Conservation (phyloP, 2,113 vertebrate genomes). For the Azemiops feae region DNA sequence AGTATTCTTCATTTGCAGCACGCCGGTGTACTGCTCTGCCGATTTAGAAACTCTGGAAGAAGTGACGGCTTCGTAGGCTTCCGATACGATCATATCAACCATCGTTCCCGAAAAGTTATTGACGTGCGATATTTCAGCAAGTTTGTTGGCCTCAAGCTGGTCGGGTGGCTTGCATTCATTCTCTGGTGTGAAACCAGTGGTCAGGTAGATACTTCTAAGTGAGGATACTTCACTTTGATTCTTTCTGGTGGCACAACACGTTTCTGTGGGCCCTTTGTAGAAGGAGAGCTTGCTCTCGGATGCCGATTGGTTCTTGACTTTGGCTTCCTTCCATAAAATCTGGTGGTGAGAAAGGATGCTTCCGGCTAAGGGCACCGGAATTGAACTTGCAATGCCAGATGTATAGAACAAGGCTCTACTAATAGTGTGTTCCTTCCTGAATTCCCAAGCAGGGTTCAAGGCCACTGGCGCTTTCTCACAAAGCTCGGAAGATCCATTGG, state of each 20-base stretch:
- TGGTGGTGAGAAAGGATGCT: conserved; percentile 78
- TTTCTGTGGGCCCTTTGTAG: conserved; percentile 45
- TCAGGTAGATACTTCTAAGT: conserved; percentile 68
- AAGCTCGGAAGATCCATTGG: conserved; percentile 69
- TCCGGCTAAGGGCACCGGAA: conserved; percentile 89
- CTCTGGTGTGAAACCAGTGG: conserved; percentile 49
- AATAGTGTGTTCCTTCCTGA: conserved; percentile 78
- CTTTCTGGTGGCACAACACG: conserved; percentile 44
- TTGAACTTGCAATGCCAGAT: conserved; percentile 89
- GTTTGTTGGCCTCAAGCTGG: conserved; percentile 30
- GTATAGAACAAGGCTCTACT: conserved; percentile 90
- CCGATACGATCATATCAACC: conserved; percentile 86
- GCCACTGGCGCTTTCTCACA: conserved; percentile 49
- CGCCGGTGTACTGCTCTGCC: conserved; percentile 74
- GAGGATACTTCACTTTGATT: conserved; percentile 65
- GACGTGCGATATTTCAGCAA: conserved; percentile 64
- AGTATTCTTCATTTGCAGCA: conserved; percentile 67
- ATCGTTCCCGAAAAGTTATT: conserved; percentile 83
- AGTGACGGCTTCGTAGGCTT: conserved; percentile 84
- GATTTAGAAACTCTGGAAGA: conserved; percentile 77
- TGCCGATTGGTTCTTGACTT: conserved; percentile 43
- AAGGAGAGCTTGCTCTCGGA: conserved; percentile 57
- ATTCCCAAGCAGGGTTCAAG: conserved; percentile 58
- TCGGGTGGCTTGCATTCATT: conserved; percentile 40
- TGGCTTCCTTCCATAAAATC: conserved; percentile 67